Evolutionary conservation across 1,140 invertebrate species (phyloP), one percentile per base, ranked within the genome.

Genomic region (Grapholita molesta): DNA sequence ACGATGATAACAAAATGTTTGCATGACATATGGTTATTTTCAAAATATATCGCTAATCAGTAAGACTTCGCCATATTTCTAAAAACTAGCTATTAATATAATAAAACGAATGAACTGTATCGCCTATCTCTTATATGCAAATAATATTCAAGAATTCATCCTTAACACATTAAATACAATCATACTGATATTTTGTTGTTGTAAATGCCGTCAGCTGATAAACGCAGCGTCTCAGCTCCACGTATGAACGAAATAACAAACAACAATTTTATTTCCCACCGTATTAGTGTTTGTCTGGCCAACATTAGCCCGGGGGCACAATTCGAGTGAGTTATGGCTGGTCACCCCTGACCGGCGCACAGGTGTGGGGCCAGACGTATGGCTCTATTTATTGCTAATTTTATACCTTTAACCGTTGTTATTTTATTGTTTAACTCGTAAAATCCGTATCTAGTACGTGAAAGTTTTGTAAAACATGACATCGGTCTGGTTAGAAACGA

Each of bases 341-440:
- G 78, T 80, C 79, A 79, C 75, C 82, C 72, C 79, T 70, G 79
- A 80, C 83, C 80, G 75, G 71, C 75, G 72, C 79, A 75, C 88
- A 90, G 88, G 88, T 90, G 88, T 75, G 72, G 68, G 72, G 70
- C 75, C 67, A 42, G 67, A 79, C 66, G 48, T 67, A 83, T 72
- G 77, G 80, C 77, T 74, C 72, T 83, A 88, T 90, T 88, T 88
- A 90, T 88, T 77, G 76, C 81, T 86, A 84, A 86, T 87, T 86
- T 84, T 78, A 80, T 78, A 57, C 67, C 57, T 71, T 70, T 30
- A 48, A 69, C 55, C 64, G 33, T 61, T 73, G 68, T 66, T 69
- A 66, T 75, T 75, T 66, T 68, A 68, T 80, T 76, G 73, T 78
- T 67, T 73, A 28, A 5, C 28, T 61, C 55, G 55, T 61, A 61